Base-by-base conservation (phyloP, 2,888 invertebrate species). In the Tinea pellionella region DNA sequence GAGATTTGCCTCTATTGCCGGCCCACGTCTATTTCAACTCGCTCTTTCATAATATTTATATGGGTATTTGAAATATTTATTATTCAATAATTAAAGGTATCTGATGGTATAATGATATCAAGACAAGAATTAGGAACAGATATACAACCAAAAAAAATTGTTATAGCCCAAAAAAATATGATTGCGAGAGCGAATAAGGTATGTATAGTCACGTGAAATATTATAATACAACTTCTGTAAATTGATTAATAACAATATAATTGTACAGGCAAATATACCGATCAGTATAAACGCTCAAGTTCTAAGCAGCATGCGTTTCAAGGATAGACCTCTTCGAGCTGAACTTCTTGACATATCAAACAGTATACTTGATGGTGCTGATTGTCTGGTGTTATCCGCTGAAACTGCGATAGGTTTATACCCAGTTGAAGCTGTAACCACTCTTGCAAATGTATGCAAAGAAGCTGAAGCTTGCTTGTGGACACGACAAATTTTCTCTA, bases 381-480 rank as follows among this genome's bases (percentile, higher is more conserved):
- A 93, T 69, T 90, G 89, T 65, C 84, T 94, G 61, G 89, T 92
- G 77, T 79, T 94, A 55, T 89, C 90, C 0, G 92, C 93, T 56
- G 93, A 93, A 70, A 91, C 92, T 0, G 90, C 93, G 13, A 89
- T 92, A 63, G 92, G 92, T 9, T 69, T 78, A 12, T 90, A 89
- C 66, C 93, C 93, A 0, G 76, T 90, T 4, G 77, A 88, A 6
- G 73, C 88, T 2, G 71, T 90, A 6, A 65, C 72, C 1, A 78
- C 74, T 13, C 69, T 90, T 67, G 78, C 86, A 8, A 70, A 76
- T 63, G 85, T 91, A 15, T 90, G 91, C 64, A 85, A 90, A 63
- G 93, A 94, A 73, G 93, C 93, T 0, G 94, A 94, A 70, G 87
- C 90, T 0, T 92, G 92, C 57, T 73, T 92, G 12, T 93, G 92